phyloP scores from a whole-genome alignment of 2,797 vertebrate species.

The Syngnathus rostellatus region DNA sequence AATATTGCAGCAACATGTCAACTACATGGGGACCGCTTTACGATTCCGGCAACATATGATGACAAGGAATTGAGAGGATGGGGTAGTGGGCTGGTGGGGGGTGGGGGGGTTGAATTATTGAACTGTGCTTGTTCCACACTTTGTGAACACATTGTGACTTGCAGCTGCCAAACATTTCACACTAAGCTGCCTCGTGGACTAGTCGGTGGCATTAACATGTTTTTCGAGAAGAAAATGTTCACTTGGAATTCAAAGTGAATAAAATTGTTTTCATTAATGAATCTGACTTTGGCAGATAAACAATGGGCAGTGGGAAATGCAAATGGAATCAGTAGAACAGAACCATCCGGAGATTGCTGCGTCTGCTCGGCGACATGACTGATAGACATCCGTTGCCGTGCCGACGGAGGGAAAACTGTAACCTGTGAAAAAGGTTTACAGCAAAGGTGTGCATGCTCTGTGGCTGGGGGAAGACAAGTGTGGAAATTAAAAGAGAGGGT shows the following conservation, averaged over 20 bases:
- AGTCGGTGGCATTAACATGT: not conserved
- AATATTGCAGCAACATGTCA: not conserved
- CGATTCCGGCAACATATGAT: constrained; percentile 22
- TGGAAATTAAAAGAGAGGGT: constrained; percentile 67
- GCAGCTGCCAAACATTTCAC: constrained; percentile 49
- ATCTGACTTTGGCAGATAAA: constrained; percentile 44
- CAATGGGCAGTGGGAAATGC: constrained; percentile 28
- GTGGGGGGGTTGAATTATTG: constrained; percentile 53
- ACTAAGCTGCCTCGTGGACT: not conserved
- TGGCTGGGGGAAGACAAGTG: constrained; percentile 42
- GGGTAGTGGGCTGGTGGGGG: not conserved
- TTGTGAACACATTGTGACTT: constrained; percentile 37
- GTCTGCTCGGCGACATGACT: constrained; percentile 15
- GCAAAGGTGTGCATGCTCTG: constrained; percentile 25
- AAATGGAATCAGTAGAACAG: constrained; percentile 33
- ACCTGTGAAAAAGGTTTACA: constrained; percentile 30
- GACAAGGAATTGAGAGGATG: constrained; percentile 14
- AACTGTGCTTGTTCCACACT: constrained; percentile 52
- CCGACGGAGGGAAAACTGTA: constrained; percentile 11
- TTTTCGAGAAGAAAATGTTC: not conserved
- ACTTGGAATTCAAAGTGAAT: not conserved
- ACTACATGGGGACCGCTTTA: constrained; percentile 32
- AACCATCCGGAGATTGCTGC: constrained; percentile 13
- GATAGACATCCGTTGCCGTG: constrained; percentile 8
- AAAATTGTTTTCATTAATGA: not conserved